Evolutionary conservation across 2,888 invertebrate genomes (phyloP).

Genomic region (Cistogaster globosa): DNA sequence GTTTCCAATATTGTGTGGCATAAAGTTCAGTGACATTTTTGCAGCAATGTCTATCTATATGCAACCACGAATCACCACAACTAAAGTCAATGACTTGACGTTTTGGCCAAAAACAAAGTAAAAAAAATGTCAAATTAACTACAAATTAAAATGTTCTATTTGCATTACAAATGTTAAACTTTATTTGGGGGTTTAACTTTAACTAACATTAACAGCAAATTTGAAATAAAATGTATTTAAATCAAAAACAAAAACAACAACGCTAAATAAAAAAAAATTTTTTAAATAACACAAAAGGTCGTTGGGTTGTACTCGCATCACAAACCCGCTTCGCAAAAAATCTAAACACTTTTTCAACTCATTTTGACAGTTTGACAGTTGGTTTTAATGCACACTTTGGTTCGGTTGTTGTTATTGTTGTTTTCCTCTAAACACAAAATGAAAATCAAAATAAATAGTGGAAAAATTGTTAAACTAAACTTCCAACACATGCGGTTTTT

Average conservation of each 20-base stretch:
- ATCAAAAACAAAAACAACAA: neutral
- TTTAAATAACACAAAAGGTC: constrained; percentile 67
- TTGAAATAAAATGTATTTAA: constrained; percentile 31
- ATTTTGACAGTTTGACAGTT: constrained; percentile 67
- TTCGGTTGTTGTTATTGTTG: neutral
- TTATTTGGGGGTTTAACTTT: constrained; percentile 48
- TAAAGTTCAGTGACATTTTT: constrained; percentile 54
- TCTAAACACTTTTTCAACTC: constrained; percentile 29
- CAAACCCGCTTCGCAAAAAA: constrained; percentile 29
- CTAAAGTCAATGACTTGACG: constrained; percentile 62
- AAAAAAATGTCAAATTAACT: neutral
- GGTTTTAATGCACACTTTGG: constrained; percentile 29
- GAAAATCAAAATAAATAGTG: constrained; percentile 39
- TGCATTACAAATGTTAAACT: constrained; percentile 19
- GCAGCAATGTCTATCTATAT: neutral
- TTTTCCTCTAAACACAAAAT: constrained; percentile 33
- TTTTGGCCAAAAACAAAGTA: constrained; percentile 13
- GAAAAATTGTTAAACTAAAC: constrained; percentile 18
- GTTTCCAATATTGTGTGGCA: constrained; percentile 26
- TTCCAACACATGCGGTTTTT: constrained; percentile 43
- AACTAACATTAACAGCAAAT: constrained; percentile 48
- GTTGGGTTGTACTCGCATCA: constrained; percentile 52
- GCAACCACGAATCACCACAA: constrained; percentile 6
- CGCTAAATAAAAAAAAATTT: too few species aligned
- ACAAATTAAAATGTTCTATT: constrained; percentile 55